phyloP scores from a whole-genome alignment of 2,888 invertebrate genomes.

The Fragum sueziense region DNA sequence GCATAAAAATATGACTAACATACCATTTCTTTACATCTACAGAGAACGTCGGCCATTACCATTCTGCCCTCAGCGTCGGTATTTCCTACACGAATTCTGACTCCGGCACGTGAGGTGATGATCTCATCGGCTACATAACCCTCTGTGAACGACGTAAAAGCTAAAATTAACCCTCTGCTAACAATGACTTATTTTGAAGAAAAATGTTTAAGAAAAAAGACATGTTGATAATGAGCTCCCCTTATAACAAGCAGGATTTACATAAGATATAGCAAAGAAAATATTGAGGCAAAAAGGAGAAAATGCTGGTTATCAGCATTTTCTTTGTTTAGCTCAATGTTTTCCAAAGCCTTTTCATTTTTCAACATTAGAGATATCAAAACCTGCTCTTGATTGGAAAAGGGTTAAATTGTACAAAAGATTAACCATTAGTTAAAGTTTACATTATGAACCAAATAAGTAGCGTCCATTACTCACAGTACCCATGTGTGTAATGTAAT shows the following conservation, averaged over 20 bases:
- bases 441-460: too few species aligned
- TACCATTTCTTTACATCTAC: conserved; percentile 86
- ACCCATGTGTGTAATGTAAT: too few species aligned
- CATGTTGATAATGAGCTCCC: too few species aligned
- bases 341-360: neutral
- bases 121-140: conserved; percentile 96
- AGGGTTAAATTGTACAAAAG: too few species aligned
- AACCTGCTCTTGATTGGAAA: too few species aligned
- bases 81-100: conserved; percentile 93
- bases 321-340: neutral
- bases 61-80: conserved; percentile 98
- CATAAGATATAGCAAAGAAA: neutral
- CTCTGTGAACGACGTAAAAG: conserved; percentile 82
- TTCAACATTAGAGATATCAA: too few species aligned
- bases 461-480: too few species aligned
- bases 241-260: too few species aligned
- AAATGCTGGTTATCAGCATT: neutral
- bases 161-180: too few species aligned
- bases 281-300: neutral
- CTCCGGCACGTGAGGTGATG: conserved; percentile 91
- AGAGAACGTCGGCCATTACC: conserved; percentile 95
- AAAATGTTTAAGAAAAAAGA: too few species aligned
- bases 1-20: neutral
- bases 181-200: too few species aligned
- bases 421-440: too few species aligned